Conservation (phyloP, 2,113 vertebrate genomes). For the Hipposideros armiger region DNA sequence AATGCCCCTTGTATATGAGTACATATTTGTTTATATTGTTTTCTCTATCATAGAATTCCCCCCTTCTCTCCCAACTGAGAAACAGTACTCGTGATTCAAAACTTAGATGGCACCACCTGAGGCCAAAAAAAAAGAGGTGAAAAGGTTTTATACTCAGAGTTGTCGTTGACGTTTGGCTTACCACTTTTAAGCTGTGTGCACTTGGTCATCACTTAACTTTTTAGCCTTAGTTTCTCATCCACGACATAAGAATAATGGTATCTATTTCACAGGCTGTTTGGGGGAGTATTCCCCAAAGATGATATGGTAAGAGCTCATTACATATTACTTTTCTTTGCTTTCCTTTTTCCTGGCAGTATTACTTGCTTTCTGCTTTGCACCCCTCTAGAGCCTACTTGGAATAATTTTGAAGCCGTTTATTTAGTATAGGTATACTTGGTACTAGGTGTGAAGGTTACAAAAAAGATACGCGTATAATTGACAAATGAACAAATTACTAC, state of each 20-base stretch:
- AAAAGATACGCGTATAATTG: neutral
- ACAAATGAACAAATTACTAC: neutral
- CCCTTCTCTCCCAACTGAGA: neutral
- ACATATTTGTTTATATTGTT: neutral
- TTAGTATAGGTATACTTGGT: neutral
- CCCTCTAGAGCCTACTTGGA: neutral
- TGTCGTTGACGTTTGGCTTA: neutral
- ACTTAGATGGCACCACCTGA: neutral
- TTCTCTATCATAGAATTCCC: neutral
- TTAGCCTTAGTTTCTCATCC: neutral
- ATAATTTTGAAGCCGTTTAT: constrained; percentile 26
- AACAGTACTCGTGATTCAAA: neutral
- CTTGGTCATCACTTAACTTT: neutral
- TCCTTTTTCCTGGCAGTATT: neutral
- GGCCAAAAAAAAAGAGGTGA: neutral
- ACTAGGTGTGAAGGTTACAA: neutral
- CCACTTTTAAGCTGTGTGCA: neutral
- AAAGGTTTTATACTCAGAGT: neutral
- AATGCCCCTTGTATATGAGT: neutral
- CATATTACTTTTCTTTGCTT: constrained; percentile 27
- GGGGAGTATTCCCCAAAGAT: neutral
- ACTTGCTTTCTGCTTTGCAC: neutral
- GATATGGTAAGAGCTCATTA: neutral
- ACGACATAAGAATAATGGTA: neutral
- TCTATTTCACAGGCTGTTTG: neutral